A percentile compares a stretch with the other conserved stretches of the same genome.
Evolutionary conservation across 2,888 invertebrate species (phyloP).

Genomic region (Heliconius aoede): DNA sequence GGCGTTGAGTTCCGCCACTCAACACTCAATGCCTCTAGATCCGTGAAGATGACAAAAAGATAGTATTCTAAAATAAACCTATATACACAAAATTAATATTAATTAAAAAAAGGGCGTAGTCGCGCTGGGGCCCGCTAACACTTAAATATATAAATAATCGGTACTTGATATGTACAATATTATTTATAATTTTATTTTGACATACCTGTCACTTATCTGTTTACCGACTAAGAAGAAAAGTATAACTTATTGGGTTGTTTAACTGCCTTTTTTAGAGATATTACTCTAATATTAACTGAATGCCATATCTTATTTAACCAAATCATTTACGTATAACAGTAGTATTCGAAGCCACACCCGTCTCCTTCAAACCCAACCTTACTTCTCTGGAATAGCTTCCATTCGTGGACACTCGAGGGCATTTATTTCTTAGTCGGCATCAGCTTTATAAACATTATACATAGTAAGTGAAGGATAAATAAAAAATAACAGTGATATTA

Average conservation of each 20-base stretch:
- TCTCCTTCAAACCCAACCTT: background rate
- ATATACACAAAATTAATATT: too few species aligned
- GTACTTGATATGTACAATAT: too few species aligned
- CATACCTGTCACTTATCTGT: too few species aligned
- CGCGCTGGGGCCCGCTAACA: too few species aligned
- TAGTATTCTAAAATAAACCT: too few species aligned
- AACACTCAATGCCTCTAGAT: too few species aligned
- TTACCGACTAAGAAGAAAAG: too few species aligned
- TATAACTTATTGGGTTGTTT: background rate
- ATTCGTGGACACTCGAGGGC: background rate
- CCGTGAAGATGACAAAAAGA: too few species aligned
- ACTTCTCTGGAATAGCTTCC: background rate
- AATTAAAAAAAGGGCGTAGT: too few species aligned
- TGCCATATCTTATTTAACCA: background rate
- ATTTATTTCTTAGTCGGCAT: background rate
- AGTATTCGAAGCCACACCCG: background rate
- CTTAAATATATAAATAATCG: too few species aligned
- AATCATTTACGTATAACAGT: background rate
- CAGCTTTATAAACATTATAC: background rate
- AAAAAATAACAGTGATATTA: slow-evolving; percentile 8
- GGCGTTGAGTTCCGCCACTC: too few species aligned
- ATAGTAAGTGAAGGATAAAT: slow-evolving; percentile 1
- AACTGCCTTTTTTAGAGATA: background rate
- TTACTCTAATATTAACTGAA: background rate
- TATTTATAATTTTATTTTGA: too few species aligned